Base-by-base conservation (phyloP, 2,888 invertebrate species). In the Drosophila limbata region DNA sequence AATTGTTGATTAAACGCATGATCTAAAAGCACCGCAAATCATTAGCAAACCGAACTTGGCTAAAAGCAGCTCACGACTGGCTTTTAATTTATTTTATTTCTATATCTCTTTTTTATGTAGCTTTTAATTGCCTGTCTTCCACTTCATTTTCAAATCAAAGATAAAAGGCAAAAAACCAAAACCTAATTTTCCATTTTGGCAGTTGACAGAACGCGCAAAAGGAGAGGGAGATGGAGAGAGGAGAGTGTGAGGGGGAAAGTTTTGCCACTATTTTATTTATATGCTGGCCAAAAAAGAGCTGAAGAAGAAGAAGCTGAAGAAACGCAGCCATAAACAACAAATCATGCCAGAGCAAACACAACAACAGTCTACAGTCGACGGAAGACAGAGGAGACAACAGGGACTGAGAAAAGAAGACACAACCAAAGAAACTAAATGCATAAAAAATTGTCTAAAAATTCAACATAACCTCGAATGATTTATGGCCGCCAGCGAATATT, bases 381-480 rank as follows among this genome's bases (percentile, higher is more conserved):
- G 59, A 48, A 51, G 67, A 61, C 39, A 55, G 50, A 37, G 60
- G 60, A 52, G 70, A 59, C 37, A 47, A 15, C 28, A 10, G 53
- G 3, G 33, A 50, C 25, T 6, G 10, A 48, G 35, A 35, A 45
- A 13, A 35, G 35, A 50, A 50, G 21, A 55, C 42, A 42, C 48
- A 45, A 55, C 60, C 35, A 25, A 25, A 4, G 25, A 71, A 83
- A 80, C 73, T 69, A 79, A 81, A 79, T 77, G 70, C 72, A 83
- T 68, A 81, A 81, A 84, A 84, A 85, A 83, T 78, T 81, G 86
- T 88, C 88, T 85, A 86, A 89, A 90, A 90, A 90, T 88, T 83
- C 91, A 90, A 90, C 90, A 91, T 90, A 90, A 90, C 90, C 87
- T 90, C 88, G 81, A 91, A 90, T 91, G 91, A 91, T 91, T 91